Conservation (phyloP, 2,888 invertebrate genomes). For the Drosophila glabriapex region DNA sequence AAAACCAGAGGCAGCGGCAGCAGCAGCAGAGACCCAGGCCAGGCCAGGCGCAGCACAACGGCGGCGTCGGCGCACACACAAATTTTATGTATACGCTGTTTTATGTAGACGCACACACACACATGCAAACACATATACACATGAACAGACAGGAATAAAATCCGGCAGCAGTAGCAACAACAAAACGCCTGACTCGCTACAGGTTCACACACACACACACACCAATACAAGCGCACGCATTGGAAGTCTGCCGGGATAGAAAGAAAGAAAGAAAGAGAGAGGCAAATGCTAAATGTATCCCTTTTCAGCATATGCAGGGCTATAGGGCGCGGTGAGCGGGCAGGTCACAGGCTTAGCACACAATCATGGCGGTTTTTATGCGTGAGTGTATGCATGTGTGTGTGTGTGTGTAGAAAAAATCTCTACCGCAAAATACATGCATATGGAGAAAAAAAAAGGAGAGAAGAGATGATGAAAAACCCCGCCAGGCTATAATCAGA, state of each 20-base stretch:
- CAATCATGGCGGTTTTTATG: conserved; percentile 76
- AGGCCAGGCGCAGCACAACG: conserved; percentile 40
- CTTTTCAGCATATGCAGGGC: conserved; percentile 59
- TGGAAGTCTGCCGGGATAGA: conserved; percentile 63
- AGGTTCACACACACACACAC: conserved; percentile 66
- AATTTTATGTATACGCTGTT: conserved; percentile 81
- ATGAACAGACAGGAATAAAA: conserved; percentile 66
- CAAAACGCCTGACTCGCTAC: conserved; percentile 67
- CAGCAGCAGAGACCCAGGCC: conserved; percentile 19
- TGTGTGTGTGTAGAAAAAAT: conserved; percentile 67
- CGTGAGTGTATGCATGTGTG: conserved; percentile 47
- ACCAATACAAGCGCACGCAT: conserved; percentile 42
- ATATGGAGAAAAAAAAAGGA: conserved; percentile 32
- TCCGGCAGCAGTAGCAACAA: conserved; percentile 62
- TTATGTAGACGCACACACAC: conserved; percentile 66
- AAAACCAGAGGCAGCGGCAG: conserved; percentile 4
- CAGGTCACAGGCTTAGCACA: conserved; percentile 79
- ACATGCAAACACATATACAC: conserved; percentile 23
- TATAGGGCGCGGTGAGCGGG: conserved; percentile 56
- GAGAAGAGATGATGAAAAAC: conserved; percentile 38
- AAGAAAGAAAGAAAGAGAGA: conserved; percentile 63
- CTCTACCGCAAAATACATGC: conserved; percentile 75
- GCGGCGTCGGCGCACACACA: conserved; percentile 81
- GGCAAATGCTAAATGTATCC: conserved; percentile 77
- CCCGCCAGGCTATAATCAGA: conserved; percentile 51